These are phyloP conservation scores for Papilio demoleus DNA, from an alignment of 2,888 invertebrate genomes.

Conservation along the genomic window DNA sequence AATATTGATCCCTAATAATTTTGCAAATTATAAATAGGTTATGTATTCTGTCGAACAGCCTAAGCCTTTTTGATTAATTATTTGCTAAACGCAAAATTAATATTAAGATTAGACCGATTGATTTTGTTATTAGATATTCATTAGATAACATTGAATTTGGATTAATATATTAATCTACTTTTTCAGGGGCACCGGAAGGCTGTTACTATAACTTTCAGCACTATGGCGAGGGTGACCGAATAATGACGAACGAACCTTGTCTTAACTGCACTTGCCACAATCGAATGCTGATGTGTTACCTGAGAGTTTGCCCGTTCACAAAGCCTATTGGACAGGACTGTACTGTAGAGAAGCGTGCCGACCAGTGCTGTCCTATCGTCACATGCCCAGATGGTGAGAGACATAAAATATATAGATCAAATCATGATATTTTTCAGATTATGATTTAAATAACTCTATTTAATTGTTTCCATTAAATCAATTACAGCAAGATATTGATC, in stretches of 20 bases:
- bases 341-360: slow-evolving; percentile 93
- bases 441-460: neutral
- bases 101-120: neutral
- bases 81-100: neutral
- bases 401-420: neutral
- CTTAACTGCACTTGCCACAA: slow-evolving; percentile 98
- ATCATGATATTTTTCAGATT: neutral
- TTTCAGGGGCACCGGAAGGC: slow-evolving; percentile 85
- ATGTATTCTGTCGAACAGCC: neutral
- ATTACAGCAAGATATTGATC: too few species aligned
- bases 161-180: slow-evolving; percentile 17
- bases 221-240: slow-evolving; percentile 96
- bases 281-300: slow-evolving; percentile 97
- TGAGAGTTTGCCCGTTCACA: slow-evolving; percentile 96
- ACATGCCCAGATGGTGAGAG: slow-evolving; percentile 94
- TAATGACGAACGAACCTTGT: slow-evolving; percentile 97
- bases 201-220: slow-evolving; percentile 98
- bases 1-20: neutral
- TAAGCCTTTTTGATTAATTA: neutral
- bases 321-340: slow-evolving; percentile 97
- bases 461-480: neutral
- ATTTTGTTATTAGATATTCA: too few species aligned
- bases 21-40: slow-evolving; percentile 11
- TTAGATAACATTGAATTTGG: neutral
- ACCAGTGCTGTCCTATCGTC: slow-evolving; percentile 96